A percentile compares a stretch with the other conserved stretches of the same genome.
Conservation (phyloP, 2,888 invertebrate species). For the Lissonota sp. region DNA sequence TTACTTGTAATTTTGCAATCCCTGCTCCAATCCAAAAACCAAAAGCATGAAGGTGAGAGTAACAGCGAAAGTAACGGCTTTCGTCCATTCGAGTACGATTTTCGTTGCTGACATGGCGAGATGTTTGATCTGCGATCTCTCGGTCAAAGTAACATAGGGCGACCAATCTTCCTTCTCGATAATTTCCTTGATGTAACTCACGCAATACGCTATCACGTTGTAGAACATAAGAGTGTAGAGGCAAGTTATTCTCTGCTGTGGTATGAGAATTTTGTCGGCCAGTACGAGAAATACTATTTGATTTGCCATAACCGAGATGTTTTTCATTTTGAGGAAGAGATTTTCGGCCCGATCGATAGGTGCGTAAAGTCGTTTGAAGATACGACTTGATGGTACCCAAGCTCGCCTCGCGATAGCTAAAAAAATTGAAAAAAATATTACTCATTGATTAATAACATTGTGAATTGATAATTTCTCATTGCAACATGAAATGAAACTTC, state of each 20-base stretch:
- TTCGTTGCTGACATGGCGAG: slow-evolving; percentile 93
- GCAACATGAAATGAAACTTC: background rate
- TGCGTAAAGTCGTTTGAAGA: slow-evolving; percentile 84
- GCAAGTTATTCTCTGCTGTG: slow-evolving; percentile 86
- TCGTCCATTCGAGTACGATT: slow-evolving; percentile 92
- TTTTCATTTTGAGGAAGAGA: slow-evolving; percentile 88
- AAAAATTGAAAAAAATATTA: slow-evolving; percentile 9
- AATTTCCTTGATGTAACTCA: slow-evolving; percentile 90
- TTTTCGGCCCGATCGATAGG: slow-evolving; percentile 88
- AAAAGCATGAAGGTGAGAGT: slow-evolving; percentile 91
- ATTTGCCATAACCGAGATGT: slow-evolving; percentile 89
- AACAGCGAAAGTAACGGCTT: slow-evolving; percentile 91
- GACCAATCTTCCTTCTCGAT: slow-evolving; percentile 92
- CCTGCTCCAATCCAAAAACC: slow-evolving; percentile 91
- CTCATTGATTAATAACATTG: background rate
- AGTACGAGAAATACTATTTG: slow-evolving; percentile 91
- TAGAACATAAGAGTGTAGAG: slow-evolving; percentile 93
- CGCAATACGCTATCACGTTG: slow-evolving; percentile 92
- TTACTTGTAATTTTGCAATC: slow-evolving; percentile 88
- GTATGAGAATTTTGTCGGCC: slow-evolving; percentile 88
- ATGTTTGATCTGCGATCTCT: slow-evolving; percentile 90
- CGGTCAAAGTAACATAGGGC: slow-evolving; percentile 90
- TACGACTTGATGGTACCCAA: slow-evolving; percentile 70
- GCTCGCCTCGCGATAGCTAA: slow-evolving; percentile 68
- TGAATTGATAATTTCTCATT: background rate